Evolutionary conservation across 2,113 vertebrate species (phyloP).

Genomic region (Vimba vimba): DNA sequence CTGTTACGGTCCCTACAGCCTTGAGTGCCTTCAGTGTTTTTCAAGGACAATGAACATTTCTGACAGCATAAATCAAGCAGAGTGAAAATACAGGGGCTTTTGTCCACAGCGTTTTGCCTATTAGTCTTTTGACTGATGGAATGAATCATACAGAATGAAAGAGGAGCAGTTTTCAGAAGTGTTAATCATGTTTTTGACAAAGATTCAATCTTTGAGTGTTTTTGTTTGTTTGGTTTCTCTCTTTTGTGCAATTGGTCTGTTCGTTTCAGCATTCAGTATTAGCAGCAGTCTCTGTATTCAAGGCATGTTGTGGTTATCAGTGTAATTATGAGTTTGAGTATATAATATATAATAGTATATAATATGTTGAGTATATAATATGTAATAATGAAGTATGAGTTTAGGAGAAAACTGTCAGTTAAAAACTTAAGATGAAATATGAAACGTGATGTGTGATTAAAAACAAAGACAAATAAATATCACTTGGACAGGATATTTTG

Average conservation of each 20-base stretch:
- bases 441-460: no score
- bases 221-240: slow-evolving; percentile 1
- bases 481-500: neutral
- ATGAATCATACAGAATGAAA: slow-evolving; percentile 21
- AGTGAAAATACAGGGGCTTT: slow-evolving; percentile 39
- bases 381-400: no score
- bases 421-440: no score
- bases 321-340: neutral
- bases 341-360: no score
- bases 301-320: neutral
- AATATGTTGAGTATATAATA: no score
- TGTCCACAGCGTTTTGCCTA: slow-evolving; percentile 7
- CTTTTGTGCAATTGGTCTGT: neutral
- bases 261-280: neutral
- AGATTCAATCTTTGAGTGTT: neutral
- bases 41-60: slow-evolving; percentile 51
- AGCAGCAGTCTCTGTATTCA: neutral
- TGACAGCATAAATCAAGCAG: slow-evolving; percentile 43
- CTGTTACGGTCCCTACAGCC: slow-evolving; percentile 27
- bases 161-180: slow-evolving; percentile 9
- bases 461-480: neutral
- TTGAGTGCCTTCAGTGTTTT: slow-evolving; percentile 33
- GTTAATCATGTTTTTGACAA: slow-evolving; percentile 22
- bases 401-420: no score
- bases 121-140: slow-evolving; percentile 21